Percentiles rank a stretch among this genome's conserved stretches.
These are phyloP conservation scores for Rhipidura dahli DNA, from an alignment of 2,113 vertebrate species.

Conservation along the genomic window DNA sequence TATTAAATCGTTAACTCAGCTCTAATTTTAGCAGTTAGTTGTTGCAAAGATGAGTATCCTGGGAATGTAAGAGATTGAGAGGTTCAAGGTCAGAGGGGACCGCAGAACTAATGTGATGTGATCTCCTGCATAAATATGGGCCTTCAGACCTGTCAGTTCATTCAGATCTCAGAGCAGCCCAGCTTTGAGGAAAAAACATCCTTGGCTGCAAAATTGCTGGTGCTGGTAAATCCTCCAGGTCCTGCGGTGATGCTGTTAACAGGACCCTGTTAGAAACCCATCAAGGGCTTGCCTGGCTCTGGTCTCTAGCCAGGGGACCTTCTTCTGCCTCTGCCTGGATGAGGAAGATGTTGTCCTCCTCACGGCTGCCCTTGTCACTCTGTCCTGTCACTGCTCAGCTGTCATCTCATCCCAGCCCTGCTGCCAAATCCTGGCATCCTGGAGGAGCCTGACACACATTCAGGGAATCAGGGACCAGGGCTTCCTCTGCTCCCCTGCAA, in stretches of 20 bases:
- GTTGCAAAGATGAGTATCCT: not conserved
- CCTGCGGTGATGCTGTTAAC: not conserved
- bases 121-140: not conserved
- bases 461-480: not conserved
- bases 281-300: not conserved
- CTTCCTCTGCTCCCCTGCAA: not conserved
- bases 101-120: not conserved
- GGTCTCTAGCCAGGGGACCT: not conserved
- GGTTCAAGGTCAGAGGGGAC: constrained; percentile 22
- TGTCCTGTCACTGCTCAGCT: not conserved
- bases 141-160: not conserved
- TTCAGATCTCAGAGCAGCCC: not conserved
- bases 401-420: not conserved
- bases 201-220: not conserved
- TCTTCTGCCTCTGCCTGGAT: not conserved
- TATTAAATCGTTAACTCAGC: not conserved
- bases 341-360: not conserved
- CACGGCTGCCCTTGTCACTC: not conserved
- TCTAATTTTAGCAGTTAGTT: constrained; percentile 33
- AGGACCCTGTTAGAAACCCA: not conserved
- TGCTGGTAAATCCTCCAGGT: not conserved
- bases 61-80: not conserved
- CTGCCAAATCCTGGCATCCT: not conserved
- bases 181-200: not conserved
- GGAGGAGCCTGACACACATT: rapidly evolving